A percentile compares a stretch with the other conserved stretches of the same genome.
Evolutionary conservation across 2,797 vertebrate genomes (phyloP).

Genomic region (Macrochelys suwanniensis): DNA sequence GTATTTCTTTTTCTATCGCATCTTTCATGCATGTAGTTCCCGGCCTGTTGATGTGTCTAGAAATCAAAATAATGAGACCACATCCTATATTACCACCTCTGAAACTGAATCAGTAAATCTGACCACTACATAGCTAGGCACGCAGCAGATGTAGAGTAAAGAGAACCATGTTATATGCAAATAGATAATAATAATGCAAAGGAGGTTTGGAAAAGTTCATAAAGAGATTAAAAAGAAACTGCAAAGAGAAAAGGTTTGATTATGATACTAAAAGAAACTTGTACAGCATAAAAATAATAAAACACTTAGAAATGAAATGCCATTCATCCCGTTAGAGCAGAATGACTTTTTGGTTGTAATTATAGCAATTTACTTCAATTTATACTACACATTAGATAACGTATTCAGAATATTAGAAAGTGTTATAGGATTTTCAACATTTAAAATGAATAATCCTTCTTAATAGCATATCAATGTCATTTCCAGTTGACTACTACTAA

Average conservation of each 20-base stretch:
- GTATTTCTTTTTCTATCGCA: background rate
- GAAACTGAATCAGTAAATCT: background rate
- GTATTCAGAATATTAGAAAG: slow-evolving; percentile 19
- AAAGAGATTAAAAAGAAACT: background rate
- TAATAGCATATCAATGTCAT: slow-evolving; percentile 58
- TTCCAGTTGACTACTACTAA: slow-evolving; percentile 38
- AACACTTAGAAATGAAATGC: slow-evolving; percentile 17
- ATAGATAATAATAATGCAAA: background rate
- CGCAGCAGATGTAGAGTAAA: background rate
- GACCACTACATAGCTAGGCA: background rate
- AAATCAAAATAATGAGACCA: background rate
- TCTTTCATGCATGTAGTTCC: background rate
- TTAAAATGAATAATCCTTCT: slow-evolving; percentile 42
- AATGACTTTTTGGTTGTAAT: slow-evolving; percentile 42
- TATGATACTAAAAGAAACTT: slow-evolving; percentile 18
- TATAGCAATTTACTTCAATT: slow-evolving; percentile 48
- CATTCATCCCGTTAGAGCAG: slow-evolving; percentile 40
- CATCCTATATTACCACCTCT: background rate
- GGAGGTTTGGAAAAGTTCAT: background rate
- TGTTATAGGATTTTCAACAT: slow-evolving; percentile 43
- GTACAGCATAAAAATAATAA: slow-evolving; percentile 31
- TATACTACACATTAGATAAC: slow-evolving; percentile 8
- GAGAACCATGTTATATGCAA: background rate
- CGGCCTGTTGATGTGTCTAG: rapidly evolving
- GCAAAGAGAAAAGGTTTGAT: slow-evolving; percentile 3